Evolutionary conservation across 2,888 invertebrate species (phyloP), one percentile per base, ranked within the genome.

Genomic region (Ligdia adustata): DNA sequence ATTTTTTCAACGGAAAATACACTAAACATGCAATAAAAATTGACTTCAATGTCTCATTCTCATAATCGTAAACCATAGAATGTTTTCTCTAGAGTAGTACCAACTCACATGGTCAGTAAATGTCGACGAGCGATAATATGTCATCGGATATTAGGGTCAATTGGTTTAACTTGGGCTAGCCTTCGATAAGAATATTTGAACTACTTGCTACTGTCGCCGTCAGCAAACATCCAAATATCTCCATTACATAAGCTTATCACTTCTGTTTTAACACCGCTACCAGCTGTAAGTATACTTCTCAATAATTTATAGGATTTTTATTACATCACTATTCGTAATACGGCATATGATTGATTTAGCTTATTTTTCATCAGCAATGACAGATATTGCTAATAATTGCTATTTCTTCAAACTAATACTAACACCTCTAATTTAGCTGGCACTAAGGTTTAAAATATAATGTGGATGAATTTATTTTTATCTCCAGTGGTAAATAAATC

Each of bases 91-190:
- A 26, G 5, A 13, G 4, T 18, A 18, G 13, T 45, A 14, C 26
- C 26, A 31, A 37, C 5, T 18, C 14, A 28, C 14, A 33, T 22
- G 34, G 31, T 14, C 12, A 37, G 29, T 43, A 24, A 24, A 41
- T 35, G 52, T 70, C 62, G 61, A 66, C 65, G 66, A 61, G 66
- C 65, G 73, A 76, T 45, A 77, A 73, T 78, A 70, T 69, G 72
- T 79, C 75, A 72, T 76, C 72, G 62, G 67, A 75, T 78, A 84
- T 81, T 79, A 78, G 66, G 82, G 84, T 82, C 84, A 82, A 82
- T 79, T 82, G 79, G 77, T 75, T 63, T 65, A 64, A 72, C 74
- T 79, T 74, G 72, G 75, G 75, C 71, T 76, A 76, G 76, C 71
- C 76, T 71, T 62, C 64, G 83, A 84, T 84, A 85, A 80, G 72